Base-by-base conservation (phyloP, 2,888 invertebrate species). In the Chaetoderma sp. region DNA sequence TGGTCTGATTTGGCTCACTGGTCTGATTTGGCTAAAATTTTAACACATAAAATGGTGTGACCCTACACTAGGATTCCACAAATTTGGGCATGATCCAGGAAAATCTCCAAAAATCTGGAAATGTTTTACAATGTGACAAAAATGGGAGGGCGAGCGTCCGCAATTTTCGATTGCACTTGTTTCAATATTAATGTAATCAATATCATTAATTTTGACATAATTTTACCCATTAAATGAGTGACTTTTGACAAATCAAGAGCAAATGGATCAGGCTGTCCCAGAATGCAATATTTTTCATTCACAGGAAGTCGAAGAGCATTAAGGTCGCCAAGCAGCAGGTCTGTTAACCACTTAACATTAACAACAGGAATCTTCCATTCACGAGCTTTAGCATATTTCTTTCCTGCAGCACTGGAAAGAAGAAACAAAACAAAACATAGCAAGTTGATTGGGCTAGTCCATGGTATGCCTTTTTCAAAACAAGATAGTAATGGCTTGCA, bases 291-390 rank as follows among this genome's bases (percentile, higher is more conserved):
- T 79, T 94, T 71, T 18, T 71, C 70, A 45, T 83, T 77, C 27
- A 85, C 78, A 5, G 86, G 84, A n/a, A 83, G 72, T 50, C 82
- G 78, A 18, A 95, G 88, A 0, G 93, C 93, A 69, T 91, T 91
- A 85, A 93, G 91, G 85, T 95, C 93, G 0, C 97, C 97, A 63
- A 96, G 91, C 82, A 96, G 90, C 59, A 98, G 90, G 85, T 98
- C 97, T 36, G 94, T 94, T 71, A 98, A 88, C 97, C 97, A 98
- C 74, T 94, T 92, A 0, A 94, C 92, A 83, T 96, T 98, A 0
- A 98, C 96, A 1, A 95, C 92, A 0, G 95, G 94, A 42, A 93
- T 92, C 78, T 92, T 92, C 95, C 95, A 96, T 83, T 97, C 96
- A 55, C 93, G 90, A 0, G 98, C 98, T 76, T 94, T 94, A 69